Percentiles rank a stretch among this genome's conserved stretches.
phyloP scores from a whole-genome alignment of 2,113 vertebrate species.

The Nothobranchius furzeri region DNA sequence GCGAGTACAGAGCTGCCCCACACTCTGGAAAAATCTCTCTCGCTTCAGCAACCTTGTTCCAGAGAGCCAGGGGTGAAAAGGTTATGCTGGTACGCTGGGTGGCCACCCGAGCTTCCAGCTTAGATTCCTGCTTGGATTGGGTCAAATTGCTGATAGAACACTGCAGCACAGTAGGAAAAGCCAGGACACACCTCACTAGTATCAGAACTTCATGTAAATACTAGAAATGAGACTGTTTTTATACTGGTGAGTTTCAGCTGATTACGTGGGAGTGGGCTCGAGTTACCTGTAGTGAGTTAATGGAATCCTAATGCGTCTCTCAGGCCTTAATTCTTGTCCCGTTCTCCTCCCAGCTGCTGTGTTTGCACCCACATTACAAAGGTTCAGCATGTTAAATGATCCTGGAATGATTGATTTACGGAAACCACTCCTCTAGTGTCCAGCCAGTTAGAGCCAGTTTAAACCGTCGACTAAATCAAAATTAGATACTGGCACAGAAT shows the following conservation, averaged over 20 bases:
- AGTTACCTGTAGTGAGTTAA: constrained; percentile 11
- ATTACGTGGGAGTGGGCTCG: constrained; percentile 19
- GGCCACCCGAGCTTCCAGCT: constrained; percentile 35
- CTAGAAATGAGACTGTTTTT: constrained; percentile 21
- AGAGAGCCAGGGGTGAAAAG: constrained; percentile 49
- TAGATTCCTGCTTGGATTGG: constrained; percentile 73
- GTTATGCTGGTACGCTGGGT: constrained; percentile 40
- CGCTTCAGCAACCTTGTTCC: constrained; percentile 16
- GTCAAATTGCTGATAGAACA: constrained; percentile 61
- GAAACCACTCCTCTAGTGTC: constrained; percentile 22
- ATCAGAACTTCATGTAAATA: constrained; percentile 23
- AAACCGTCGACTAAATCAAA: constrained; percentile 29
- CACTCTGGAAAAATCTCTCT: constrained; percentile 44
- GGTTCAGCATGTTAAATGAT: constrained; percentile 46
- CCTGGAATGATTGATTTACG: constrained; percentile 39
- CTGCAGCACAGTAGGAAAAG: constrained; percentile 34
- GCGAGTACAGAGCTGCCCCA: constrained; percentile 35
- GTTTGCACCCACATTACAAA: constrained; percentile 41
- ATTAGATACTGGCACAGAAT: constrained; percentile 8
- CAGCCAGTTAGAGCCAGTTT: constrained; percentile 51
- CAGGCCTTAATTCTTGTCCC: constrained; percentile 9
- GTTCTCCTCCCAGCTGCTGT: constrained; percentile 17
- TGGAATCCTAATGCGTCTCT: constrained; percentile 5
- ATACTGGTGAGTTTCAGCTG: constrained; percentile 12
- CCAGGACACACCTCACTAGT: constrained; percentile 24